Percentiles rank a stretch among this genome's conserved stretches.
Conservation (phyloP, 2,888 invertebrate genomes). For the Galerucella calmariensis region DNA sequence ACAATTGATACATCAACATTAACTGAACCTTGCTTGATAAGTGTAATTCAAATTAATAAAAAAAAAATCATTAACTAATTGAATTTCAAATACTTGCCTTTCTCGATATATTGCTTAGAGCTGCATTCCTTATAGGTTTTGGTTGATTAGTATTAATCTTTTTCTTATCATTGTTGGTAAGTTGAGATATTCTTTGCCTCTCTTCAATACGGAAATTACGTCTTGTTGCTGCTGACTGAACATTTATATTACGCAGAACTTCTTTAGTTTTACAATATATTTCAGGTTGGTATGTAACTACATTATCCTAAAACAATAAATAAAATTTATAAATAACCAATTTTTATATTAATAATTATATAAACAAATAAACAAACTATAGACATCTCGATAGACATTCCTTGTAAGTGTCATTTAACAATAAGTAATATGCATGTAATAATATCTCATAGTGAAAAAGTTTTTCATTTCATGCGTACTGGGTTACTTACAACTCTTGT, state of each 20-base stretch:
- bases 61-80: neutral
- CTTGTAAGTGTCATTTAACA: too few species aligned
- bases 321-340: neutral
- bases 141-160: neutral
- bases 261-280: constrained; percentile 43
- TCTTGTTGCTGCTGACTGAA: constrained; percentile 46
- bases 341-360: neutral
- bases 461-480: neutral
- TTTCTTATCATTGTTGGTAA: constrained; percentile 9
- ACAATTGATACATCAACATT: too few species aligned
- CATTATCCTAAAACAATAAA: constrained; percentile 29
- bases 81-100: constrained; percentile 3
- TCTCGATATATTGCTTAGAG: neutral
- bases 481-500: neutral
- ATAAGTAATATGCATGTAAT: too few species aligned
- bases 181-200: constrained; percentile 45
- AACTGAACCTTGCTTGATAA: neutral
- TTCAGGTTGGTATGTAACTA: constrained; percentile 49
- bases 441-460: too few species aligned
- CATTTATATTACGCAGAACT: constrained; percentile 48
- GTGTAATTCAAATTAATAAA: neutral
- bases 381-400: too few species aligned
- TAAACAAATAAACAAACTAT: too few species aligned
- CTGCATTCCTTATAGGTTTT: neutral
- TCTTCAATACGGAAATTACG: constrained; percentile 50